A percentile compares a stretch with the other conserved stretches of the same genome.
Conservation (phyloP, 2,113 vertebrate species). For the Alexandromys fortis region DNA sequence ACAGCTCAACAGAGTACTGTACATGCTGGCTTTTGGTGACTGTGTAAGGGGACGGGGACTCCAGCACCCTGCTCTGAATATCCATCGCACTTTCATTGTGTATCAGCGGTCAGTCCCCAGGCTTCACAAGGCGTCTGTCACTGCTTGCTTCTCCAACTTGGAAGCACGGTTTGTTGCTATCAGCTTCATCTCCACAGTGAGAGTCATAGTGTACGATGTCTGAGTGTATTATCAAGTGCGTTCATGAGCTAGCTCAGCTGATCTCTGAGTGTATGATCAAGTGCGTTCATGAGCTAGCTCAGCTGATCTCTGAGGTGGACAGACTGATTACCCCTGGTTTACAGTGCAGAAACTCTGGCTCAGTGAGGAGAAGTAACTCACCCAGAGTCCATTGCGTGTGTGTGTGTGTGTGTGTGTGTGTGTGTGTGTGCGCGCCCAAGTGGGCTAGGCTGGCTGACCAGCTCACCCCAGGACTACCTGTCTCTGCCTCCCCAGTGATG, state of each 20-base stretch:
- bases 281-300: neutral
- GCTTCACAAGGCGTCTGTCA: too few species aligned
- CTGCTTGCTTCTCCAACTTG: neutral
- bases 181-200: neutral
- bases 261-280: rapidly evolving
- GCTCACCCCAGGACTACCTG: neutral
- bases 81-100: neutral
- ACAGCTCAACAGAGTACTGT: neutral
- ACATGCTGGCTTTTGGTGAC: neutral
- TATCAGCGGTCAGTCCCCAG: neutral
- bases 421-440: neutral
- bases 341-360: neutral
- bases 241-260: neutral
- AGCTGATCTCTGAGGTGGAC: too few species aligned
- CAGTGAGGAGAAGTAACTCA: neutral
- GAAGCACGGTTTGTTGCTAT: neutral
- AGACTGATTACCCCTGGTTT: neutral
- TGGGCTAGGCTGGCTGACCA: neutral
- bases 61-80: neutral
- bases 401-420: too few species aligned
- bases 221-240: neutral
- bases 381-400: too few species aligned
- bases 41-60: neutral
- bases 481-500: neutral
- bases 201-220: neutral